These are phyloP conservation scores for Ptilodon capucinus DNA, from an alignment of 2,888 invertebrate genomes.

Conservation along the genomic window DNA sequence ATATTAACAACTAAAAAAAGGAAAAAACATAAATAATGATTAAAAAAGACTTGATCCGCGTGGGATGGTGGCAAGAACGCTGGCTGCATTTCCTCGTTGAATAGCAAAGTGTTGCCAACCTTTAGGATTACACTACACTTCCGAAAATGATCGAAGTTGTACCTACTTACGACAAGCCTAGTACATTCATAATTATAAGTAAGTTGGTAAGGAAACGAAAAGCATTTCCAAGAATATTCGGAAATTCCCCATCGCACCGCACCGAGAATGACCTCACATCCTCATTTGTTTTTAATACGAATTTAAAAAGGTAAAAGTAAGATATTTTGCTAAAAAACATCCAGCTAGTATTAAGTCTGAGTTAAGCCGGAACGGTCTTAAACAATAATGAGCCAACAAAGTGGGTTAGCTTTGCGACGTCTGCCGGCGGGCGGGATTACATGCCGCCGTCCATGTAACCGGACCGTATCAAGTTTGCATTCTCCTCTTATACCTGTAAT, in stretches of 20 bases:
- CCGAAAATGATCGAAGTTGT: too few relatives aligned
- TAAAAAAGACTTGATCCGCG: too few relatives aligned
- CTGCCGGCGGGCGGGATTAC: conserved; percentile 13
- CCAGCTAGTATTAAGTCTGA: conserved; percentile 48
- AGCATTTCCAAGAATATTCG: background rate
- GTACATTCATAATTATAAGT: too few relatives aligned
- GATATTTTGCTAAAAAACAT: conserved; percentile 24
- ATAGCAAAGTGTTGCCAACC: too few relatives aligned
- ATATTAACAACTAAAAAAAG: too few relatives aligned
- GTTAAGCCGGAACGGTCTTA: conserved; percentile 46
- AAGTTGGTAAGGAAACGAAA: background rate
- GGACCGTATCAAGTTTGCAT: background rate
- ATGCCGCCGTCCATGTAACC: conserved; percentile 4
- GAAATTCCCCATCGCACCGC: background rate
- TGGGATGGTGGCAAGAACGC: too few relatives aligned
- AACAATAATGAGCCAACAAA: conserved; percentile 66
- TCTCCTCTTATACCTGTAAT: too few relatives aligned
- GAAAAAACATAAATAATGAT: too few relatives aligned
- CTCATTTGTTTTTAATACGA: conserved; percentile 1
- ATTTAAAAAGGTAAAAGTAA: conserved; percentile 11
- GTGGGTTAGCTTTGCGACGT: conserved; percentile 33
- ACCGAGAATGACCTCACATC: background rate
- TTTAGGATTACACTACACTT: too few relatives aligned
- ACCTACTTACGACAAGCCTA: too few relatives aligned
- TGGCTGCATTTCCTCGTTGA: too few relatives aligned